A percentile compares a stretch with the other conserved stretches of the same genome.
Evolutionary conservation across 2,888 invertebrate genomes (phyloP).

Genomic region (Prosopocoilus inquinatus): DNA sequence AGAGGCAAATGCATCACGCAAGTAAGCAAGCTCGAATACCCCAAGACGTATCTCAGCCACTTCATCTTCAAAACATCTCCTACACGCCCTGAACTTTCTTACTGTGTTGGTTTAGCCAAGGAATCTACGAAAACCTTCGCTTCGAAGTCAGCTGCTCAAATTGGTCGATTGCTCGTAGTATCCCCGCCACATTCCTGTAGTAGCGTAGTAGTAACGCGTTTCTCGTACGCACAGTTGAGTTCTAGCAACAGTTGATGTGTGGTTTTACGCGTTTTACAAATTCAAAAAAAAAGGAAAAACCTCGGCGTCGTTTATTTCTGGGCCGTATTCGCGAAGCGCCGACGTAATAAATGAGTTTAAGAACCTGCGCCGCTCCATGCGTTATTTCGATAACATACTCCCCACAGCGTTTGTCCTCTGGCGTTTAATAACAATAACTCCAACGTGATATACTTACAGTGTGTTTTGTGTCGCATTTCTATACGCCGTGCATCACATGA

Average conservation of each 20-base stretch:
- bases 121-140: conserved; percentile 24
- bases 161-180: conserved; percentile 44
- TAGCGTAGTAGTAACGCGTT: conserved; percentile 40
- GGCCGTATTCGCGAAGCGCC: neutral
- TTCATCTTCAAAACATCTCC: conserved; percentile 44
- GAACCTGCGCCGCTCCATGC: too few species aligned
- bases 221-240: conserved; percentile 29
- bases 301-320: conserved; percentile 5
- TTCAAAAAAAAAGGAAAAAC: conserved; percentile 6
- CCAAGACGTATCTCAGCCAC: conserved; percentile 31
- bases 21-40: neutral
- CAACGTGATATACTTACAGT: too few species aligned
- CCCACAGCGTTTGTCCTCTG: too few species aligned
- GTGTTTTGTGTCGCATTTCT: too few species aligned
- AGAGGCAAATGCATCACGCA: neutral
- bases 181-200: conserved; percentile 47
- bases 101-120: conserved; percentile 36
- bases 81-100: conserved; percentile 49
- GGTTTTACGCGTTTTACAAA: conserved; percentile 3
- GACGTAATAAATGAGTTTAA: too few species aligned
- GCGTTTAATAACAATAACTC: too few species aligned
- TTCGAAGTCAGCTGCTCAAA: conserved; percentile 19
- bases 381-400: too few species aligned
- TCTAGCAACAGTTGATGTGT: conserved; percentile 23
- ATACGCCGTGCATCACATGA: too few species aligned